A percentile compares a stretch with the other conserved stretches of the same genome.
These are phyloP conservation scores for Cervus canadensis DNA, from an alignment of 2,113 vertebrate species.

Conservation along the genomic window DNA sequence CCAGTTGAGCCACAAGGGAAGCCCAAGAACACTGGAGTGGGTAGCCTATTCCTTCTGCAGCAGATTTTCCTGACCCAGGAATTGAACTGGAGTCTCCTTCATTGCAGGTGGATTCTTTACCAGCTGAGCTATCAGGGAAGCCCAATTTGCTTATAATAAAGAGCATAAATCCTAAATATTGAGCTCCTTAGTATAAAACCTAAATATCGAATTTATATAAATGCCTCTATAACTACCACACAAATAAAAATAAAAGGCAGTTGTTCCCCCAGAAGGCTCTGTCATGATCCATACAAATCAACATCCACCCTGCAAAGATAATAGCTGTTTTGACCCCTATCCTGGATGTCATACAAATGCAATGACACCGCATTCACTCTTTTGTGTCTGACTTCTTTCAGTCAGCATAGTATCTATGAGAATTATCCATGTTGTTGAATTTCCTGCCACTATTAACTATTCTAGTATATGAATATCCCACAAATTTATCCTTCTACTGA, in stretches of 20 bases:
- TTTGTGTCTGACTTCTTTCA: background rate
- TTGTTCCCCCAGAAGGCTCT: background rate
- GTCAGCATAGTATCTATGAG: background rate
- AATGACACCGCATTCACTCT: background rate
- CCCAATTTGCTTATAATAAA: background rate
- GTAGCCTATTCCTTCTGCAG: background rate
- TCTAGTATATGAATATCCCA: background rate
- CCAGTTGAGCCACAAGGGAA: background rate
- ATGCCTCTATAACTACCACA: background rate
- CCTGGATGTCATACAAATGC: background rate
- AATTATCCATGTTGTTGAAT: background rate
- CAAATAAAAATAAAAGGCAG: background rate
- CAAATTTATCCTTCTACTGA: background rate
- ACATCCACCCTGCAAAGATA: background rate
- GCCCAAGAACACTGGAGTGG: background rate
- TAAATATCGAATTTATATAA: background rate
- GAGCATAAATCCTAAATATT: background rate
- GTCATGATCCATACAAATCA: background rate
- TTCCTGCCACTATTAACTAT: background rate
- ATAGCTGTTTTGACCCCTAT: background rate
- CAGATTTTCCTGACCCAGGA: background rate
- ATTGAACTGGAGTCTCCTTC: background rate
- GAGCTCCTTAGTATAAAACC: background rate
- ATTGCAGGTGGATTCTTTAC: background rate
- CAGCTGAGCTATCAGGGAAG: background rate